These are phyloP conservation scores for Hipparchia sbordonii DNA, from an alignment of 2,888 invertebrate species.

Conservation along the genomic window DNA sequence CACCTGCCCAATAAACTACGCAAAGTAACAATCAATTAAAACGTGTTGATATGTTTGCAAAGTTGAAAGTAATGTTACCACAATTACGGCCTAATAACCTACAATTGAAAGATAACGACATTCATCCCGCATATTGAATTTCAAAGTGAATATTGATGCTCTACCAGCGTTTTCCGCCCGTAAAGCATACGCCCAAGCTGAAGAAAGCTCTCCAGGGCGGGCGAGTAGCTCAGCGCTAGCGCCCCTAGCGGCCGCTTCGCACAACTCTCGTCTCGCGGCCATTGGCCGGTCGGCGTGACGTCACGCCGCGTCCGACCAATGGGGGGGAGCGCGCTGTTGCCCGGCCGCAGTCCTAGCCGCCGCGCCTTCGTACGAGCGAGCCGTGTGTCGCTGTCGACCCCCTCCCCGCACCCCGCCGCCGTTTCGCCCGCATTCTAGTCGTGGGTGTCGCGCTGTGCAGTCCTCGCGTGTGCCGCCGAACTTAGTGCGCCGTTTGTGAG, in stretches of 20 bases:
- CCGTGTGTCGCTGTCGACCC: conserved; percentile 71
- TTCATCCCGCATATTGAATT: conserved; percentile 50
- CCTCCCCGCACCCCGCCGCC: conserved; percentile 70
- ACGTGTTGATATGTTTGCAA: conserved; percentile 31
- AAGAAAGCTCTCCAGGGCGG: conserved; percentile 80
- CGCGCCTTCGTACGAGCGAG: conserved; percentile 79
- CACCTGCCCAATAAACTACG: conserved; percentile 51
- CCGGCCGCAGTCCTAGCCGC: conserved; percentile 79
- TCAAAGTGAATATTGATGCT: conserved; percentile 47
- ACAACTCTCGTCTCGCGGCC: conserved; percentile 54
- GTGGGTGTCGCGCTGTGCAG: conserved; percentile 82
- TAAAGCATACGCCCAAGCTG: conserved; percentile 77
- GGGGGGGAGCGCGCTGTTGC: conserved; percentile 64
- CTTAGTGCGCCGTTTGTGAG: conserved; percentile 82
- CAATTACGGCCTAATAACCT: conserved; percentile 31
- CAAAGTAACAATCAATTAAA: conserved; percentile 33
- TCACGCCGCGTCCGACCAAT: conserved; percentile 72
- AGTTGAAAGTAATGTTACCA: conserved; percentile 19
- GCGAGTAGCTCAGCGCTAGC: conserved; percentile 67
- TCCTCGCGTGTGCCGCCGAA: conserved; percentile 79
- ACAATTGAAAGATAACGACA: conserved; percentile 40
- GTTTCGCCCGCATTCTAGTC: conserved; percentile 80
- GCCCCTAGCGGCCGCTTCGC: conserved; percentile 60
- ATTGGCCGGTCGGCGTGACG: conserved; percentile 73
- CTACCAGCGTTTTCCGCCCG: conserved; percentile 62